phyloP scores from a whole-genome alignment of 1,140 invertebrate species.

The Paraescarpia echinospica region DNA sequence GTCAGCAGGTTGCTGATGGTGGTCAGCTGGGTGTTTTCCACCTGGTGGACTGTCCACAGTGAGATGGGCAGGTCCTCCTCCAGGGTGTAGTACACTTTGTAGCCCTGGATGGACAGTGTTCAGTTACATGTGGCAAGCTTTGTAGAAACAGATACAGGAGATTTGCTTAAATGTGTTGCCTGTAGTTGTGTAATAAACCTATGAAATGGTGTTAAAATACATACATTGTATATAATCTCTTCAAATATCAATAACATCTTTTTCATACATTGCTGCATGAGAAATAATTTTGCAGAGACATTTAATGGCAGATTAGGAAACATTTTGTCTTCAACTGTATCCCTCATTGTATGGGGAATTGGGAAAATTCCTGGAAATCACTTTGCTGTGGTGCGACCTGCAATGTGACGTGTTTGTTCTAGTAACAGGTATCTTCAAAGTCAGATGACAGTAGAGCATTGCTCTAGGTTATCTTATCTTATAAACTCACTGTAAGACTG shows the following conservation, averaged over 20 bases:
- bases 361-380: too few species aligned
- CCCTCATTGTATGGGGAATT: too few species aligned
- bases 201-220: neutral
- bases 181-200: neutral
- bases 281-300: neutral
- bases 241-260: too few species aligned
- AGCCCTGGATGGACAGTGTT: conserved; percentile 72
- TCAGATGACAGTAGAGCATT: too few species aligned
- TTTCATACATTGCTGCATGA: too few species aligned
- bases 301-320: neutral
- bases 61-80: conserved; percentile 82
- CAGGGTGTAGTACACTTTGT: conserved; percentile 95
- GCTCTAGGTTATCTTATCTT: too few species aligned
- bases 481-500: neutral
- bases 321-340: neutral
- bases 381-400: too few species aligned
- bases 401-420: too few species aligned
- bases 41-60: conserved; percentile 88
- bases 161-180: neutral
- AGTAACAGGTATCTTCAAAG: too few species aligned
- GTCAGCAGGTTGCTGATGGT: conserved; percentile 68
- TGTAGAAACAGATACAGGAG: neutral
- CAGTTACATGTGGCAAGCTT: neutral
- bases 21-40: conserved; percentile 89
- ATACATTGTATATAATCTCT: neutral